These are phyloP conservation scores for Craniophora ligustri DNA, from an alignment of 2,888 invertebrate genomes.

Conservation along the genomic window DNA sequence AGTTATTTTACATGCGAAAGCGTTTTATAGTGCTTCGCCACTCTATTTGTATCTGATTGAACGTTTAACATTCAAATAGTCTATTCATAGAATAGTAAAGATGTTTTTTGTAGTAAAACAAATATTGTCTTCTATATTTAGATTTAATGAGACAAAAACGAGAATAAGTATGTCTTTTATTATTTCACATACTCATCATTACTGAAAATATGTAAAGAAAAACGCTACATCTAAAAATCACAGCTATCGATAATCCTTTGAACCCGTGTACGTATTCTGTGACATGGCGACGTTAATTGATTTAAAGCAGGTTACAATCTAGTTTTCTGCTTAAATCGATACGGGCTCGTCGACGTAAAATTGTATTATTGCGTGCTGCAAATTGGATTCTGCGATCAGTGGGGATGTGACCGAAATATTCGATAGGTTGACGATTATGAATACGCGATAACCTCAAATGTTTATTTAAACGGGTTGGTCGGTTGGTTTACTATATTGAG, in stretches of 20 bases:
- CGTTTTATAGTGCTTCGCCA: background rate
- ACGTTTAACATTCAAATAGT: no score
- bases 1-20: slow-evolving; percentile 11
- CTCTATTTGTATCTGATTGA: background rate
- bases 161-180: no score
- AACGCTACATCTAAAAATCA: slow-evolving; percentile 30
- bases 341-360: slow-evolving; percentile 71
- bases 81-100: no score
- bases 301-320: slow-evolving; percentile 74
- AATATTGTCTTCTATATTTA: background rate
- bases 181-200: no score
- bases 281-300: slow-evolving; percentile 63
- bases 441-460: no score
- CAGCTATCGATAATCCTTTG: slow-evolving; percentile 20
- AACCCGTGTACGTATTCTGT: slow-evolving; percentile 35
- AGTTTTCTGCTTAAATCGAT: slow-evolving; percentile 75
- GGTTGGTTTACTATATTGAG: no score
- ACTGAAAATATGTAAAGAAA: background rate
- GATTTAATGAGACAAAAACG: background rate
- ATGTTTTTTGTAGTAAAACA: background rate
- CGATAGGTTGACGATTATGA: slow-evolving; percentile 55
- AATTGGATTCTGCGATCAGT: slow-evolving; percentile 75
- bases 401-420: slow-evolving; percentile 68
- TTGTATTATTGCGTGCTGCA: slow-evolving; percentile 77
- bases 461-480: no score